Evolutionary conservation across 2,888 invertebrate species (phyloP), one percentile per base, ranked within the genome.

Genomic region (Nezara viridula): DNA sequence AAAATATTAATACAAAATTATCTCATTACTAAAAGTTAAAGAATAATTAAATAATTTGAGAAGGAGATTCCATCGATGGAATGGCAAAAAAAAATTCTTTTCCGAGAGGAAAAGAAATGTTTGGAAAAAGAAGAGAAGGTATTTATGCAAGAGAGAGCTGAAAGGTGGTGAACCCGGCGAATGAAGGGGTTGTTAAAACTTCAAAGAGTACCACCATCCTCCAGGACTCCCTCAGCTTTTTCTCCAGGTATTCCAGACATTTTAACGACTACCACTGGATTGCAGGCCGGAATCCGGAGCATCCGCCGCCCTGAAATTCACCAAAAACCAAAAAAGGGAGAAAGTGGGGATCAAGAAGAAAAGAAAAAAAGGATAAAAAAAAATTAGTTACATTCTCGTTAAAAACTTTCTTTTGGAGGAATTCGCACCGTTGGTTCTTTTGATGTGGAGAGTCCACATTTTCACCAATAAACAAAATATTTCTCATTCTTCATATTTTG

Each of bases 241-340:
- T 81, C 37, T 81, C n/a, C 24, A 81, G 81, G 44, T 81, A 81
- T 81, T 81, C 44, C 81, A 81, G 81, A 44, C 81, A 81, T 81
- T 81, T 81, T 81, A 81, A 81, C 81, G 81, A 77, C 77, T 77
- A 77, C 77, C 77, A 21, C 77, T 40, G 77, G 77, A 81, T 81
- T 81, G 44, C 44, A 81, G 44, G 12, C 44, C 9, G 81, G 81
- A 44, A 81, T 81, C 6, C 44, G 44, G 81, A n/a, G 81, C 1
- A 81, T 81, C 81, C 14, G 0, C 24, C 44, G 12, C 81, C 44
- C n/a, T 81, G 44, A 44, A 81, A 81, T 81, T 81, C n/a, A 81
- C 81, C 81, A 81, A 81, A 81, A 81, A 81, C 81, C 81, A 44
- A 81, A 81, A 77, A 77, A 81, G 81, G 37, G 37, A 12, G 81